Base-by-base conservation (phyloP, 2,113 vertebrate species). In the Notothenia coriiceps region DNA sequence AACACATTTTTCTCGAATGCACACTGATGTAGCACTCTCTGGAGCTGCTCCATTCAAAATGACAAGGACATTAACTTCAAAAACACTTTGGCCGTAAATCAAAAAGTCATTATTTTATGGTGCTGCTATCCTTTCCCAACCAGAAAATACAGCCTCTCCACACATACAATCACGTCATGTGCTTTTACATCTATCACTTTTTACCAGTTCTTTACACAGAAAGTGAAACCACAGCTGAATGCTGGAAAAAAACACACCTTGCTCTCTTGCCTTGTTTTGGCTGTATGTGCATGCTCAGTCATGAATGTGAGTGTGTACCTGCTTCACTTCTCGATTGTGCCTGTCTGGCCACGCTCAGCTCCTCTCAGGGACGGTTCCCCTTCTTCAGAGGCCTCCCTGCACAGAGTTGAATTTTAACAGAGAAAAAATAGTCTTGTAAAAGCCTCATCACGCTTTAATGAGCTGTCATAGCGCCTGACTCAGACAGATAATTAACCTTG, bases 281-380 rank as follows among this genome's bases (percentile, higher is more conserved):
- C 46, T 13, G 0, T 12, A 50, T 40, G 63, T 20, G 55, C 74
- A 63, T 74, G 87, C 65, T 66, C 70, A 47, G 80, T 87, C 79
- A 70, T 82, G 87, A 80, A 29, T 70, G 47, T 11, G 46, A 57
- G 71, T 35, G 56, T 50, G 69, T 64, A 52, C 79, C 65, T 54
- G 74, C 73, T 18, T 14, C 8, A 1, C 52, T 66, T 51, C 63
- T 8, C 14, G 63, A 67, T 51, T 14, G 64, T 11, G 46, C 79
- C 55, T 85, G 87, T 88, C 86, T 82, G 65, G 52, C 78, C 86
- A 67, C 22, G 81, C 73, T 85, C 66, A n/a, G 50, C 77, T 77
- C 47, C 8, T 67, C 64, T n/a, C 57, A 15, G 66, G 57, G 52
- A 78, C 61, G 47, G 54, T 64, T 46, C 66, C 72, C 25, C 20